Evolutionary conservation across 2,888 invertebrate species (phyloP).

Genomic region (Sphecodes monilicornis): DNA sequence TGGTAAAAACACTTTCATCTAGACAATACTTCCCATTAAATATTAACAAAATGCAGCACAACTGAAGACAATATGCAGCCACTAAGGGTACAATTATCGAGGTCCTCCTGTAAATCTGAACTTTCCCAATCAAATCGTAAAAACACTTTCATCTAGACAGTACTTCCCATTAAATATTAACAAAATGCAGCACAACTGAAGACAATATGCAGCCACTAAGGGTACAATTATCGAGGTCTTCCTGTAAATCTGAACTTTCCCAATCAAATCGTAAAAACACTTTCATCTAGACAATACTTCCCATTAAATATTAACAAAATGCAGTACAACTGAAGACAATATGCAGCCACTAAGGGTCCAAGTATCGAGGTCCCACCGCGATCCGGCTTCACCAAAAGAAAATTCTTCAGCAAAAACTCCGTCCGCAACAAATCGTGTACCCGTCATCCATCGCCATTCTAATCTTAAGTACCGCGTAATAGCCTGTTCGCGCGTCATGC

Average conservation of each 20-base stretch:
- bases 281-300: neutral
- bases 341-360: neutral
- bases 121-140: neutral
- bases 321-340: too few species aligned
- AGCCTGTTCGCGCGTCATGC: conserved; percentile 42
- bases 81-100: neutral
- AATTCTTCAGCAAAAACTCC: neutral
- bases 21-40: neutral
- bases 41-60: neutral
- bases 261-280: neutral
- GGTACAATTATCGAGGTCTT: neutral
- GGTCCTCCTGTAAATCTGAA: neutral
- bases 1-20: neutral
- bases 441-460: conserved; percentile 37
- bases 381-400: neutral
- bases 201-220: too few species aligned
- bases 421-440: neutral
- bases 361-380: neutral
- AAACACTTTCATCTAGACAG: too few species aligned
- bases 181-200: too few species aligned
- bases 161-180: neutral
- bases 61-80: too few species aligned
- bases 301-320: neutral
- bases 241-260: neutral
- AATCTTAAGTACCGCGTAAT: conserved; percentile 61